Conservation (phyloP, 2,113 vertebrate genomes). For the Sebastes schlegelii region DNA sequence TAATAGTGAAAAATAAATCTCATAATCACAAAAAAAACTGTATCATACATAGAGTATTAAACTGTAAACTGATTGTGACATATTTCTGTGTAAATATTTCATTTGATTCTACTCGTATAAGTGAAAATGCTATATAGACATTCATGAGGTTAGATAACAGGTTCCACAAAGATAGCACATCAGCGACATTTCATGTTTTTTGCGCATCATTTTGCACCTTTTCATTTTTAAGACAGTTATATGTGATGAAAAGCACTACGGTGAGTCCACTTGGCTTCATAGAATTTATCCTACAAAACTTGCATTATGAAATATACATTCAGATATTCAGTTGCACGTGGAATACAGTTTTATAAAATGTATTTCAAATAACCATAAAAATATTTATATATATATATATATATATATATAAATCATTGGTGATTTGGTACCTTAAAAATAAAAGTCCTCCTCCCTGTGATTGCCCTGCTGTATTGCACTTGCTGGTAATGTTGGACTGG, state of each 20-base stretch:
- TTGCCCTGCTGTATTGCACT: conserved; percentile 74
- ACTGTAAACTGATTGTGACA: conserved; percentile 64
- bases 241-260: conserved; percentile 53
- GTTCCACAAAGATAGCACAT: conserved; percentile 66
- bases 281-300: conserved; percentile 67
- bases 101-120: conserved; percentile 54
- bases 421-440: conserved; percentile 60
- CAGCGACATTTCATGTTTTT: conserved; percentile 51
- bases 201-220: conserved; percentile 66
- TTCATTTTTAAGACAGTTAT: conserved; percentile 36
- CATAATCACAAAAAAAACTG: conserved; percentile 48
- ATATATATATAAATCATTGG: conserved; percentile 55
- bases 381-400: conserved; percentile 58
- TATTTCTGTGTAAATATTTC: conserved; percentile 53
- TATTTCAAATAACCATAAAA: conserved; percentile 62
- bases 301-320: conserved; percentile 81
- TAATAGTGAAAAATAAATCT: conserved; percentile 54
- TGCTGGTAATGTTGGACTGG: conserved; percentile 60
- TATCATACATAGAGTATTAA: conserved; percentile 45
- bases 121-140: conserved; percentile 65
- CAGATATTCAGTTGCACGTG: conserved; percentile 75
- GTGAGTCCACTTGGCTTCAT: conserved; percentile 63
- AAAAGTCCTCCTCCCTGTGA: conserved; percentile 49
- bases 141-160: conserved; percentile 64
- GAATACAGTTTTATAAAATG: conserved; percentile 74